Base-by-base conservation (phyloP, 2,797 vertebrate species). In the Poecilia picta region DNA sequence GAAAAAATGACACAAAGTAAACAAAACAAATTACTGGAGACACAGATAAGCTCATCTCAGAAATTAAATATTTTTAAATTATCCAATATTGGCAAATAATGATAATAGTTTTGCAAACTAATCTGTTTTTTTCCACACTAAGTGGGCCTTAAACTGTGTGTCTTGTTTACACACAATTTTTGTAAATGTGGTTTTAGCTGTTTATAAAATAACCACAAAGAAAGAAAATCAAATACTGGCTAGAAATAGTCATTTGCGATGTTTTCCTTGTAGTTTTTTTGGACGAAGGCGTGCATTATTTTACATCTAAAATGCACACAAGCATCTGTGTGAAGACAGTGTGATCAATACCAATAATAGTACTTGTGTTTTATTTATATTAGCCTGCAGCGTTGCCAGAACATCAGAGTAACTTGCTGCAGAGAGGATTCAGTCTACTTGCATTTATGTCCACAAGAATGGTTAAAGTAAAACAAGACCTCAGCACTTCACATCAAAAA, bases 311-410 rank as follows among this genome's bases (percentile, higher is more conserved):
- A 82, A 62, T 76, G 15, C 73, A 46, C n/a, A 66, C 2, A 36
- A 51, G 46, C 12, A 82, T 8, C 8, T 41, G 39, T 74, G 71
- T 75, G 31, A 83, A 85, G 78, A 18, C 76, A 77, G 20, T 68
- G 49, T 13, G 12, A 82, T 74, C 77, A 47, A 81, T 59, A 76
- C 53, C 28, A 83, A 81, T 78, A 68, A 85, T 47, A 81, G 55
- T 43, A 43, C 11, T 55, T 77, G 12, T 83, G 72, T 88, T 84
- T 87, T 86, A 89, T 90, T 88, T 59, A 89, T 81, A 20, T 2
- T 7, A 74, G 87, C 91, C 88, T 73, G 76, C 80, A 78, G 86
- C 87, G 6, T 6, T 74, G 78, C 55, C 47, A 85, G 83, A 77
- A 84, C 82, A 77, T 68, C 53, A 64, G n/a, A 77, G 31, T 51